These are phyloP conservation scores for Microchrysa polita DNA, from an alignment of 2,888 invertebrate genomes.

Conservation along the genomic window DNA sequence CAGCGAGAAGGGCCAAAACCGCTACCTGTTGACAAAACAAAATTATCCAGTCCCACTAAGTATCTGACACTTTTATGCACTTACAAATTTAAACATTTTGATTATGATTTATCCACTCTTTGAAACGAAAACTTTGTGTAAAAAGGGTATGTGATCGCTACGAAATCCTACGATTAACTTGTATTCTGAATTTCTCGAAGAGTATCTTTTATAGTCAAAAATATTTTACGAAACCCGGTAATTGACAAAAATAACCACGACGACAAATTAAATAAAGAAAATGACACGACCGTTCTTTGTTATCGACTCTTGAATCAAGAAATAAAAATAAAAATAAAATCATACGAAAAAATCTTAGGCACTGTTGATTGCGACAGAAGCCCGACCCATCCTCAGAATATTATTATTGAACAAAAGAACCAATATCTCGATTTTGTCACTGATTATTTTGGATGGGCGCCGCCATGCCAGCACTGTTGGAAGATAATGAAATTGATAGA, in stretches of 20 bases:
- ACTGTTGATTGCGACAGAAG: conserved; percentile 14
- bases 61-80: background rate
- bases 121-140: background rate
- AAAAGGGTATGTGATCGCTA: conserved; percentile 1
- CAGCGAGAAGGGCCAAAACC: conserved; percentile 51
- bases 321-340: no score
- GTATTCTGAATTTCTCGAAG: background rate
- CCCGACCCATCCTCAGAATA: conserved; percentile 1
- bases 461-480: background rate
- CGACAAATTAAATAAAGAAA: conserved; percentile 18
- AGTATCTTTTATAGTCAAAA: conserved; percentile 42
- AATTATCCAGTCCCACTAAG: background rate
- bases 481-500: background rate
- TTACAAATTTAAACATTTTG: conserved; percentile 44
- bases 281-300: conserved; percentile 32
- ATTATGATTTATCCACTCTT: background rate
- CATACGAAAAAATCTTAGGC: conserved; percentile 32
- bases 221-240: background rate
- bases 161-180: conserved; percentile 32
- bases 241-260: conserved; percentile 21
- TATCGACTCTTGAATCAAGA: conserved; percentile 17
- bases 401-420: background rate
- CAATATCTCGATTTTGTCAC: background rate
- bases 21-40: conserved; percentile 42
- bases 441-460: background rate